These are phyloP conservation scores for Hippocampus barbouri DNA, from an alignment of 2,113 vertebrate species.

Conservation along the genomic window DNA sequence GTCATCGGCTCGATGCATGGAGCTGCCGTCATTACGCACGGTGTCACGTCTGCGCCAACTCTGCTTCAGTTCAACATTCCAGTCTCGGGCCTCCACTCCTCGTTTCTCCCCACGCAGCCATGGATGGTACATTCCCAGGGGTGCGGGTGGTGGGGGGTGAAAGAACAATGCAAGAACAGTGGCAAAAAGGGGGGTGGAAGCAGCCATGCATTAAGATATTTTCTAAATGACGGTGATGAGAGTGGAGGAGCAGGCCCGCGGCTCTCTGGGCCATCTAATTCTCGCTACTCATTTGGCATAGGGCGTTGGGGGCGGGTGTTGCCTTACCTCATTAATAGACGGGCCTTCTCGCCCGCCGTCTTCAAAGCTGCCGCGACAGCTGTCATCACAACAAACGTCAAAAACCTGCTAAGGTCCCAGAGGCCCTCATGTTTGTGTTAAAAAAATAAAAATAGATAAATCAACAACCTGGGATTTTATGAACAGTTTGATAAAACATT, in stretches of 20 bases:
- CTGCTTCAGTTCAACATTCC: constrained; percentile 56
- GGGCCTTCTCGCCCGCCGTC: constrained; percentile 32
- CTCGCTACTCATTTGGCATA: constrained; percentile 39
- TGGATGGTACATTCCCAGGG: constrained; percentile 43
- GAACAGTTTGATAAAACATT: too few species aligned
- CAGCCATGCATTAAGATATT: constrained; percentile 64
- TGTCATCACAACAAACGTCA: constrained; percentile 63
- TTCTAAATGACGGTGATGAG: constrained; percentile 67
- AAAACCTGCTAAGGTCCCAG: constrained; percentile 22
- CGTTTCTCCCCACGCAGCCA: constrained; percentile 25
- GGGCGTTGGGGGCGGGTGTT: neutral
- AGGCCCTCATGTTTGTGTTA: neutral
- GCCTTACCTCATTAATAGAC: constrained; percentile 12
- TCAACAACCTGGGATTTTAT: neutral
- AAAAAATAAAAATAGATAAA: too few species aligned
- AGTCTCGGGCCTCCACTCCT: constrained; percentile 39
- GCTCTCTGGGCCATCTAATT: constrained; percentile 48
- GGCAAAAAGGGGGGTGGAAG: constrained; percentile 19
- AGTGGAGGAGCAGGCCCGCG: constrained; percentile 37
- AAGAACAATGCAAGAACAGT: constrained; percentile 34
- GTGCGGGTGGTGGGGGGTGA: neutral
- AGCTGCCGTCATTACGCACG: constrained; percentile 25
- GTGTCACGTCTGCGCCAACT: constrained; percentile 15
- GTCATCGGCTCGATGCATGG: neutral
- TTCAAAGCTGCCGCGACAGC: constrained; percentile 58